phyloP scores from a whole-genome alignment of 1,140 invertebrate species.

The Anastrepha obliqua region DNA sequence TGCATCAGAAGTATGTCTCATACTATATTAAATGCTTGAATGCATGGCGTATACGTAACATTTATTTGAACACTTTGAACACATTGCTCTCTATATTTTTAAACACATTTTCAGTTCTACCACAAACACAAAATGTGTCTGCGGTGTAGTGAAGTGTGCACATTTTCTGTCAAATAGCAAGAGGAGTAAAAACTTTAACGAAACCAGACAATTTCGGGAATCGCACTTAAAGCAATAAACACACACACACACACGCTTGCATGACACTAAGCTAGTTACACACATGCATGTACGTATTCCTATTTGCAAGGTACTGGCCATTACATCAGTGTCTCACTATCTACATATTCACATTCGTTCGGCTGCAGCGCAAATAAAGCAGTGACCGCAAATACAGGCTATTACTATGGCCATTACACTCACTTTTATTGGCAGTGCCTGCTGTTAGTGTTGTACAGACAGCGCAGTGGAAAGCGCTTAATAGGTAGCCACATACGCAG shows the following conservation, averaged over 20 bases:
- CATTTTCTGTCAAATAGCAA: background rate
- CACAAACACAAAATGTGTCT: background rate
- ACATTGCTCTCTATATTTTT: background rate
- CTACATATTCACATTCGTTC: background rate
- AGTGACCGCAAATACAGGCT: too few relatives aligned
- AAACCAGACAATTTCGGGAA: background rate
- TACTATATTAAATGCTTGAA: background rate
- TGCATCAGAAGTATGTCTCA: too few relatives aligned
- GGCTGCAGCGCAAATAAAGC: too few relatives aligned
- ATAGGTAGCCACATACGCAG: background rate
- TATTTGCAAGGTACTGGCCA: background rate
- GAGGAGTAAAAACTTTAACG: background rate
- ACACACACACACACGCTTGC: background rate
- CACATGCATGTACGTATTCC: too few relatives aligned
- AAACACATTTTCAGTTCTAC: background rate
- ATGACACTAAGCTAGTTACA: background rate
- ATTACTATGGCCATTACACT: too few relatives aligned
- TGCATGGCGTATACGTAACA: background rate
- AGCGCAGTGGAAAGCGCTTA: too few relatives aligned
- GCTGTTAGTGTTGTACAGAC: background rate
- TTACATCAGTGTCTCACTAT: background rate
- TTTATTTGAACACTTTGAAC: background rate
- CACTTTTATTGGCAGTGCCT: background rate
- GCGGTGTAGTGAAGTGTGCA: background rate
- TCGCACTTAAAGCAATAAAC: background rate